Evolutionary conservation across 2,113 vertebrate species (phyloP).

Genomic region (Lepisosteus osseus): DNA sequence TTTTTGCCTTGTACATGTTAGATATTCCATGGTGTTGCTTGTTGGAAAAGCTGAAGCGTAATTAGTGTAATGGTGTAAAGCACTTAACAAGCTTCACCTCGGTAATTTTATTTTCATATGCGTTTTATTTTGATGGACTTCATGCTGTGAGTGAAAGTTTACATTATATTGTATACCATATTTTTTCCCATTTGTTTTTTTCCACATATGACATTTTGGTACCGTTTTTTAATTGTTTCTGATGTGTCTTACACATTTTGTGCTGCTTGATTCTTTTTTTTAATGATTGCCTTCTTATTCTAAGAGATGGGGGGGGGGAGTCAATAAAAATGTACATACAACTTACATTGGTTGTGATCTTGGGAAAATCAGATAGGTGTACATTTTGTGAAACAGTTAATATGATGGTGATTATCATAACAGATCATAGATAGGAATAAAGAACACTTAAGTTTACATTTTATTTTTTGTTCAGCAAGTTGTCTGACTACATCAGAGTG

Average conservation of each 20-base stretch:
- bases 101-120: constrained; percentile 25
- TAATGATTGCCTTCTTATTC: constrained; percentile 64
- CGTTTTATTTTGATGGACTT: constrained; percentile 29
- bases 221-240: constrained; percentile 53
- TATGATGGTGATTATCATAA: constrained; percentile 72
- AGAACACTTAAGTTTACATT: constrained; percentile 87
- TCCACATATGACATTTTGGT: constrained; percentile 54
- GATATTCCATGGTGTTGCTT: constrained; percentile 54
- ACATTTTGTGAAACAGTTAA: constrained; percentile 48
- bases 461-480: constrained; percentile 46
- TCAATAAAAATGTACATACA: constrained; percentile 56
- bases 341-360: constrained; percentile 50
- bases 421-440: constrained; percentile 75
- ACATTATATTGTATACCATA: constrained; percentile 39
- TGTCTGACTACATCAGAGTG: constrained; percentile 61
- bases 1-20: constrained; percentile 47
- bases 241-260: constrained; percentile 67
- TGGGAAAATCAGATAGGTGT: constrained; percentile 56
- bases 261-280: constrained; percentile 61
- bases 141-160: constrained; percentile 58
- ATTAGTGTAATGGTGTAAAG: constrained; percentile 43
- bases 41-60: constrained; percentile 49
- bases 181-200: constrained; percentile 30
- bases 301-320: constrained; percentile 54
- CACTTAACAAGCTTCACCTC: constrained; percentile 51